Evolutionary conservation across 1,140 invertebrate genomes (phyloP).

Genomic region (Drosophila truncata): DNA sequence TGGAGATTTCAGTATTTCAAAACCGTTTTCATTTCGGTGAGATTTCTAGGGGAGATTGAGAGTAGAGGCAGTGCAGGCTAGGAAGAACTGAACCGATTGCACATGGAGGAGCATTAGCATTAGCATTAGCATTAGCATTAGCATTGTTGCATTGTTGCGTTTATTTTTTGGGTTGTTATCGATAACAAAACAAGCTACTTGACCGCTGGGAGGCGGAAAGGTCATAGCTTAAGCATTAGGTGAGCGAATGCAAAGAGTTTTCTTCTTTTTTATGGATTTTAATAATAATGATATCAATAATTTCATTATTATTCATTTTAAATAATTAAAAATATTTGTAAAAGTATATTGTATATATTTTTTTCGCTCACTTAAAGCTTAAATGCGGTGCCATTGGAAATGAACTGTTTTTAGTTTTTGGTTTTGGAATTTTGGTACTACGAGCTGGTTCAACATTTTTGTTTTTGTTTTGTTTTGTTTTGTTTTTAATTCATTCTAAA

Average conservation of each 20-base stretch:
- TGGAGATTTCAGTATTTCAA: neutral
- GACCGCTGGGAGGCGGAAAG: constrained; percentile 38
- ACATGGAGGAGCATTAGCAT: constrained; percentile 22
- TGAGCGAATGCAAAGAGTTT: neutral
- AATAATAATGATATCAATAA: too few species aligned
- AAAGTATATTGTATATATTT: neutral
- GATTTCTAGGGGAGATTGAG: constrained; percentile 23
- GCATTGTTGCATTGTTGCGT: constrained; percentile 23
- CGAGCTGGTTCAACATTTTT: constrained; percentile 5
- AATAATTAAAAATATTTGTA: neutral
- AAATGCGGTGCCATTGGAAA: constrained; percentile 45
- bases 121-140: constrained; percentile 15
- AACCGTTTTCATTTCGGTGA: constrained; percentile 25
- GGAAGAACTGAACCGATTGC: constrained; percentile 37
- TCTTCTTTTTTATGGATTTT: neutral
- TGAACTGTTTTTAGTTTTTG: constrained; percentile 17
- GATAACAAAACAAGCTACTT: constrained; percentile 34
- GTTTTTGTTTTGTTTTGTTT: constrained; percentile 13
- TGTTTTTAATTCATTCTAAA: constrained; percentile 35
- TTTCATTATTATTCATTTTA: neutral
- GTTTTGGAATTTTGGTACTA: constrained; percentile 29
- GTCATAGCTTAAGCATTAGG: constrained; percentile 16
- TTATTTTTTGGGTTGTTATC: constrained; percentile 11
- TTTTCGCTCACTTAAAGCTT: constrained; percentile 1
- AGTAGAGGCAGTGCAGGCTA: constrained; percentile 42